Evolutionary conservation across 2,888 invertebrate species (phyloP), one percentile per base, ranked within the genome.

Genomic region (Idaea biselata): DNA sequence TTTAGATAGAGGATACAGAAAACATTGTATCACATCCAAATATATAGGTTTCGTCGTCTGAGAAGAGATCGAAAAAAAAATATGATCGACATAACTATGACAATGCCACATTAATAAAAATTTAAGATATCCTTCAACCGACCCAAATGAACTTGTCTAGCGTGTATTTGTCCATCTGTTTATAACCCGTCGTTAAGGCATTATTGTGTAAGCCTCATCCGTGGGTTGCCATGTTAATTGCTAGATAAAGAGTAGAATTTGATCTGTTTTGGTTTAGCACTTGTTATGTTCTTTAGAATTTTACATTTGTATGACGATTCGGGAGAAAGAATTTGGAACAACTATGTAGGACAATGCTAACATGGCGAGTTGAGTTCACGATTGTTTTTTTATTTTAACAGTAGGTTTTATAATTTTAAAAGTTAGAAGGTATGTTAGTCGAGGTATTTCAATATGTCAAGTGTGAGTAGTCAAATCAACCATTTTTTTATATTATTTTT

Each of bases 231-330:
- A 63, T 72, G 87, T 69, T 89, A 90, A 90, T 88, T 86, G 79
- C 63, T 71, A 69, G 77, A 84, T 84, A 88, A 89, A 89, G 84
- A 83, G 71, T 72, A 64, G 80, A 86, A 86, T 88, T 88, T 83
- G 85, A 86, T 81, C 80, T 62, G 67, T 65, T 63, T 62, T 66
- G 71, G 73, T 69, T 81, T 80, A 79, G 73, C 77, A 75, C 74
- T 77, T 64, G 68, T 73, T 79, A 70, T 68, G 66, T 68, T 70
- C 63, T 59, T 68, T 65, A 73, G 73, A 72, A 70, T 72, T 67
- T 70, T 70, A 67, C 68, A 67, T 70, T 63, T 72, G 64, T 57
- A 53, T 59, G 71, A 44, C 14, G 44, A 44, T 44, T 44, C 44
- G 44, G 14, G 44, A 44, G 44, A 44, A 44, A 11, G 44, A 44